These are phyloP conservation scores for Pocillopora grandis DNA, from an alignment of 92 coral and sea anemone genomes.

Conservation along the genomic window DNA sequence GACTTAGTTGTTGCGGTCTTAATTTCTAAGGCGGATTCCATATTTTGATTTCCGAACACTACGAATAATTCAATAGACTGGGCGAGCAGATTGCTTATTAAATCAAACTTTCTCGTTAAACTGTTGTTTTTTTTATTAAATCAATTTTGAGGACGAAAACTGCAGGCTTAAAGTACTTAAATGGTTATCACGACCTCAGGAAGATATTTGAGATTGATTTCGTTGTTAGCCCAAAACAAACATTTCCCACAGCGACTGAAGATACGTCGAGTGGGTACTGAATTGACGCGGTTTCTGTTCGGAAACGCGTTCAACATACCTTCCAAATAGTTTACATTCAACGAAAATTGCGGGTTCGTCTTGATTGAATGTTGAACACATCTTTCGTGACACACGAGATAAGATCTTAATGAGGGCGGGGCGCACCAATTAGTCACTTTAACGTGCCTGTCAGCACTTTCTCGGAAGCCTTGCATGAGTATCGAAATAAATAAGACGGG, in stretches of 20 bases:
- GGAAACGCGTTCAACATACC: slow-evolving; percentile 30
- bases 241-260: slow-evolving; percentile 50
- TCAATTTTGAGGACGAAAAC: neutral
- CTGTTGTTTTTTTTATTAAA: neutral
- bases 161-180: neutral
- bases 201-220: slow-evolving; percentile 26
- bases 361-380: neutral
- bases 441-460: slow-evolving; percentile 67
- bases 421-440: slow-evolving; percentile 71
- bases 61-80: neutral
- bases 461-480: slow-evolving; percentile 3
- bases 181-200: slow-evolving; percentile 14
- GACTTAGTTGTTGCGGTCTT: neutral
- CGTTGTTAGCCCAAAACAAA: slow-evolving; percentile 33
- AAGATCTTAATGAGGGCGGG: slow-evolving; percentile 80
- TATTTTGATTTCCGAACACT: neutral
- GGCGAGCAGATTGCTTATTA: neutral
- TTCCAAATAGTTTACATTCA: slow-evolving; percentile 32
- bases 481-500: neutral
- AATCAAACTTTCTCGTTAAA: neutral
- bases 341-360: slow-evolving; percentile 13
- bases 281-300: slow-evolving; percentile 21
- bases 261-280: slow-evolving; percentile 43
- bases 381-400: slow-evolving; percentile 78
- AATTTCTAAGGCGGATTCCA: neutral